Evolutionary conservation across 2,888 invertebrate genomes (phyloP).

Genomic region (Oligia latruncula): DNA sequence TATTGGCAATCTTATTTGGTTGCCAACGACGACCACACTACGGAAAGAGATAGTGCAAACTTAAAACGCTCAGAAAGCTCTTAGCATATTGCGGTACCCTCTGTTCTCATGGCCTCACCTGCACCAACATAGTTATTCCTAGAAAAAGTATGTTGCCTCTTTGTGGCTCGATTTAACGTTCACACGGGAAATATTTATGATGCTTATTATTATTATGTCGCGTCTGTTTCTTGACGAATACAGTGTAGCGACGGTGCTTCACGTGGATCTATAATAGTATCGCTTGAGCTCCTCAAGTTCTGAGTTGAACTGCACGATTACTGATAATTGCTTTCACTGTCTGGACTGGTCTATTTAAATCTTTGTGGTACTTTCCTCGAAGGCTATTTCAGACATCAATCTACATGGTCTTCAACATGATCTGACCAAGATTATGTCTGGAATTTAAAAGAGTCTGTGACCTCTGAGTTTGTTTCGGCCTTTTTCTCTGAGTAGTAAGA

Average conservation of each 20-base stretch:
- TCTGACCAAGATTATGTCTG: too few relatives aligned
- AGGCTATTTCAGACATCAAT: too few relatives aligned
- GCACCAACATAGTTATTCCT: slow-evolving; percentile 18
- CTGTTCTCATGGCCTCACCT: slow-evolving; percentile 52
- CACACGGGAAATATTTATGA: slow-evolving; percentile 57
- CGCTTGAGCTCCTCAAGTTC: too few relatives aligned
- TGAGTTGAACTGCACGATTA: too few relatives aligned
- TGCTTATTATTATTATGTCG: slow-evolving; percentile 20
- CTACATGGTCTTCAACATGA: too few relatives aligned
- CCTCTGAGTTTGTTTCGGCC: too few relatives aligned
- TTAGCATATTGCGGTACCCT: slow-evolving; percentile 9
- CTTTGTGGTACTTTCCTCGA: too few relatives aligned
- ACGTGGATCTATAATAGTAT: neutral
- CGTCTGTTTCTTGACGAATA: slow-evolving; percentile 20
- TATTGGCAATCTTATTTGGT: neutral
- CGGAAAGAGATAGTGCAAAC: neutral
- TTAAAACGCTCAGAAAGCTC: neutral
- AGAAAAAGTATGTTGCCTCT: slow-evolving; percentile 51
- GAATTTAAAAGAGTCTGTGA: too few relatives aligned
- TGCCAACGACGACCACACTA: neutral
- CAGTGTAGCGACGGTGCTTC: neutral
- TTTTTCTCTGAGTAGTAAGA: too few relatives aligned
- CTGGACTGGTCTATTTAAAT: too few relatives aligned
- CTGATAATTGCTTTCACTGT: too few relatives aligned
- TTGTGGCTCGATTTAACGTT: slow-evolving; percentile 46